Base-by-base conservation (phyloP, 2,113 vertebrate genomes). In the Amazona vittata region DNA sequence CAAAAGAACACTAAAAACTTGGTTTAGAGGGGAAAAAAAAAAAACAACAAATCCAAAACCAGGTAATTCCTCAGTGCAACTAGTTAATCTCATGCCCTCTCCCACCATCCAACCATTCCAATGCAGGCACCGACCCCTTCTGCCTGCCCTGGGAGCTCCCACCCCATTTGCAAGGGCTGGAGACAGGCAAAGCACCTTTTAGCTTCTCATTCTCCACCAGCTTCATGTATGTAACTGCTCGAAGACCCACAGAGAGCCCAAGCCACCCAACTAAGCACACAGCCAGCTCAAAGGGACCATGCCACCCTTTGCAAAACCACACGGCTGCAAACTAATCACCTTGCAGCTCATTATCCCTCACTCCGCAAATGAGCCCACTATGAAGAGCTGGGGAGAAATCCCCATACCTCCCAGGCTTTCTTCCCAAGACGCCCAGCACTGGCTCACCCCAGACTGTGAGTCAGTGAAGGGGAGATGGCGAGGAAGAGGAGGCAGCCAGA, bases 51-150 rank as follows among this genome's bases (percentile, higher is more conserved):
- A 41, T 2, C 17, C 5, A 1, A 87, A 79, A 5, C 6, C 31
- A 77, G 46, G 19, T 35, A 70, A n/a, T 43, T 76, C 35, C 26
- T 59, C 31, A 15, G 12, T 5, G 25, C 11, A 69, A 35, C 28
- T 39, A 0, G 1, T 12, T 35, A 47, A 69, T 29, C 29, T 52
- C 3, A 0, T 21, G 37, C 5, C 29, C 20, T 20, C 39, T 75
- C 55, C 33, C 2, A 0, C 22, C 9, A 3, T 35, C 28, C 20
- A 59, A 17, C 9, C 5, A 2, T 8, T 15, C 31, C 55, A 14
- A 2, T 41, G 39, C 52, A 8, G 22, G 10, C 6, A 2, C 50
- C 28, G 63, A 67, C 16, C 44, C 1, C 1, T 37, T 41, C 24
- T 25, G 49, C 22, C 20, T 53, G 21, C 41, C 47, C 47, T 12